Conservation (phyloP, 2,797 vertebrate genomes). For the Todus mexicanus region DNA sequence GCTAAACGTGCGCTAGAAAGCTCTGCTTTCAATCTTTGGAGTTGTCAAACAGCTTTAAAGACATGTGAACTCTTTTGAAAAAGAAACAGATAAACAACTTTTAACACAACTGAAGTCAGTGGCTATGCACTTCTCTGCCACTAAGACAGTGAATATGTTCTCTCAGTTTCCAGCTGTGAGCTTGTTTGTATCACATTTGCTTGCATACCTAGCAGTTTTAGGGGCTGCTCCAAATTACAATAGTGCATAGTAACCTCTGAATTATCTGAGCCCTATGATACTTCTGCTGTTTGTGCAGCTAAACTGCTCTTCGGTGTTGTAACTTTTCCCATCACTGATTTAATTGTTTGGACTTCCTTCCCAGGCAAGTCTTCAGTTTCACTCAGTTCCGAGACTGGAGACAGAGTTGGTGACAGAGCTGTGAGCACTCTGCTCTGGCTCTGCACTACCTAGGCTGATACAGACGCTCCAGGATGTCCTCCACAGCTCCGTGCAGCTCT, state of each 20-base stretch:
- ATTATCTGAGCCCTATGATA: not conserved
- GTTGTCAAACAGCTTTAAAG: constrained; percentile 41
- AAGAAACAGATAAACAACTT: not conserved
- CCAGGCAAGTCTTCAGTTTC: not conserved
- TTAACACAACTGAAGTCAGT: not conserved
- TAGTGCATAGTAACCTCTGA: not conserved
- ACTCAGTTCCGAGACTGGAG: not conserved
- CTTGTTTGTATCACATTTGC: not conserved
- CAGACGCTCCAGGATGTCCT: not conserved
- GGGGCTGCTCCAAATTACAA: not conserved
- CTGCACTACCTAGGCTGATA: not conserved
- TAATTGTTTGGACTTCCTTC: not conserved
- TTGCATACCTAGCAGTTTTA: not conserved
- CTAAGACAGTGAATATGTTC: not conserved
- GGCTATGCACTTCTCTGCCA: not conserved
- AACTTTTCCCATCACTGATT: not conserved
- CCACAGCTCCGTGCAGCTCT: not conserved
- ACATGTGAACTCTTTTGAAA: not conserved
- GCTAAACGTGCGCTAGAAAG: not conserved
- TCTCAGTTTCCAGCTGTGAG: not conserved
- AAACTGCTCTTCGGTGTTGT: not conserved
- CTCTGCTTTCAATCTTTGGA: constrained; percentile 52
- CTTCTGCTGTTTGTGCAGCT: not conserved
- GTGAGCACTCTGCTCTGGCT: not conserved
- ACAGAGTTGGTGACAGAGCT: not conserved